These are phyloP conservation scores for Sceloporus undulatus DNA, from an alignment of 2,113 vertebrate species.

Conservation along the genomic window DNA sequence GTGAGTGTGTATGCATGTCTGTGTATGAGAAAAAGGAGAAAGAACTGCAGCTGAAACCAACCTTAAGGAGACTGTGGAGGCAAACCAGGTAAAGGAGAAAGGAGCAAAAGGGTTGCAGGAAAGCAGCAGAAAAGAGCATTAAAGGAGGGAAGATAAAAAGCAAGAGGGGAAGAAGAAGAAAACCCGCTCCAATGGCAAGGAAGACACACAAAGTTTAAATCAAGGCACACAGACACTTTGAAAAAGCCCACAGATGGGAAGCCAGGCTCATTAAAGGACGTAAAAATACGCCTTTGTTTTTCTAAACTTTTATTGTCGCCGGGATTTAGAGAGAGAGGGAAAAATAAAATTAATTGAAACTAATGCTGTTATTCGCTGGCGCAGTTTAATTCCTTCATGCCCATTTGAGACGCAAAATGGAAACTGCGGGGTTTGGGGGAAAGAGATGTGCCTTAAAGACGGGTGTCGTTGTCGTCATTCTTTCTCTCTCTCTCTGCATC, in stretches of 20 bases:
- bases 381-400: constrained; percentile 82
- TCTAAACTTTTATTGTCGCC: constrained; percentile 84
- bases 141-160: constrained; percentile 36
- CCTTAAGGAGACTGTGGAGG: constrained; percentile 42
- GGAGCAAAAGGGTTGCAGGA: constrained; percentile 73
- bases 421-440: constrained; percentile 64
- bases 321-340: constrained; percentile 57
- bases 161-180: not conserved
- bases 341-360: constrained; percentile 81
- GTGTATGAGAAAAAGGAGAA: not conserved
- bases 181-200: not conserved
- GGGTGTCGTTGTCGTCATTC: not conserved
- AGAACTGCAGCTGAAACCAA: constrained; percentile 71
- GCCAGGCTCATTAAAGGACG: constrained; percentile 82
- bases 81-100: constrained; percentile 57
- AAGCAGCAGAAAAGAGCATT: constrained; percentile 50
- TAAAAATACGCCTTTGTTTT: constrained; percentile 84
- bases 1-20: not conserved
- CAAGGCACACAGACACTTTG: constrained; percentile 72
- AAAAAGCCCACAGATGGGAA: constrained; percentile 83
- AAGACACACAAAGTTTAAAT: constrained; percentile 79
- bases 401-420: constrained; percentile 66
- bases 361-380: constrained; percentile 81
- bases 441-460: constrained; percentile 47
- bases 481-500: no score